Base-by-base conservation (phyloP, 2,888 invertebrate genomes). In the Sialis lutaria region DNA sequence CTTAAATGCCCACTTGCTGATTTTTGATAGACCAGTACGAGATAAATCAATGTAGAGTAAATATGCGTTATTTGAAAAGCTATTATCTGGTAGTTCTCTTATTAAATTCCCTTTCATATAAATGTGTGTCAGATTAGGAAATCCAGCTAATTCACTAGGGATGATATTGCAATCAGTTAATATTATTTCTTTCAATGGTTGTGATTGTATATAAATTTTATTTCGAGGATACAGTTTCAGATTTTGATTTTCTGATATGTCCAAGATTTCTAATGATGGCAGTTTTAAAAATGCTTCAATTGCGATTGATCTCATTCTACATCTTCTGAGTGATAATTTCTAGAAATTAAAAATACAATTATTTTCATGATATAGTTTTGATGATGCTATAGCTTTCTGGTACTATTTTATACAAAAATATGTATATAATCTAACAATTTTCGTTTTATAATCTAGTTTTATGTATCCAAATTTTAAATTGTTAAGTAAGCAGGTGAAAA, bases 91-190 rank as follows among this genome's bases (percentile, higher is more conserved):
- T 6, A 85, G 59, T 39, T 64, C 64, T 51, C 74, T 67, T 42
- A 85, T 67, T 60, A 74, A 69, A 55, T 85, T 85, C 41, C 75
- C 75, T 40, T 73, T 72, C 6, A 83, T 58, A 37, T 74, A 65
- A 3, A 74, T 70, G 51, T 69, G 69, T 35, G 67, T 68, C 13
- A 85, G 59, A 55, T 69, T 70, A 22, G 77, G 77, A 51, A 84
- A 69, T 8, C 75, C 75, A 45, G 73, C 72, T 30, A 77, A 59
- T 51, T 77, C 78, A 6, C 77, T 64, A 45, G 63, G 62, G 54
- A 77, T 70, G 34, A 80, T 61, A 55, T 75, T 77, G 57, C 79
- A 79, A 51, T 68, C 73, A 0, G 78, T 76, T 44, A 77, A 61
- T 53, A 80, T 78, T 43, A 82, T 58, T 51, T 64, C 67, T 50